Evolutionary conservation across 2,797 vertebrate species (phyloP).

Genomic region (Scolopax rusticola): DNA sequence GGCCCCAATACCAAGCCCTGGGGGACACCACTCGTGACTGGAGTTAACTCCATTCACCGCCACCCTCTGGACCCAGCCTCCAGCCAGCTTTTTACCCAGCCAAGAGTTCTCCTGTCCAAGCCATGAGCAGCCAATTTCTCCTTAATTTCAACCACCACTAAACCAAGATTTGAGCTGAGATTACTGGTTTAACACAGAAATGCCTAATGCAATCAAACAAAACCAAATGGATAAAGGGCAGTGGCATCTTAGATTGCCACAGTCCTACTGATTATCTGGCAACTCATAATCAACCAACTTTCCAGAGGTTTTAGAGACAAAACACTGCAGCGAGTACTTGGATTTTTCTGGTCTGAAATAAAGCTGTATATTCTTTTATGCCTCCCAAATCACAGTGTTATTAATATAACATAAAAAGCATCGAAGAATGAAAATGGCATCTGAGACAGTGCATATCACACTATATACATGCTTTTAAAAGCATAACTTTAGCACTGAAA

Average conservation of each 20-base stretch:
- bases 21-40: neutral
- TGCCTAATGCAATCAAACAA: neutral
- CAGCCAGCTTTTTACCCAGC: neutral
- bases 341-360: neutral
- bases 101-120: neutral
- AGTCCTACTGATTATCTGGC: neutral
- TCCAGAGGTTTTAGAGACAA: neutral
- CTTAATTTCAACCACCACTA: neutral
- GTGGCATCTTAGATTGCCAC: neutral
- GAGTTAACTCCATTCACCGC: neutral
- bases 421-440: neutral
- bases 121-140: neutral
- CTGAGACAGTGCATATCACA: neutral
- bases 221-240: neutral
- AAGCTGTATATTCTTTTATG: neutral
- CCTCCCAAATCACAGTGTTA: neutral
- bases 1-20: neutral
- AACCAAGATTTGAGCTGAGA: neutral
- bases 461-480: neutral
- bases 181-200: neutral
- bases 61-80: neutral
- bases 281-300: neutral
- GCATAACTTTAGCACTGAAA: neutral
- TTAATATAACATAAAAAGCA: neutral
- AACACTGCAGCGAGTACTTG: neutral